Base-by-base conservation (phyloP, 2,797 vertebrate genomes). In the Sebastolobus alascanus region DNA sequence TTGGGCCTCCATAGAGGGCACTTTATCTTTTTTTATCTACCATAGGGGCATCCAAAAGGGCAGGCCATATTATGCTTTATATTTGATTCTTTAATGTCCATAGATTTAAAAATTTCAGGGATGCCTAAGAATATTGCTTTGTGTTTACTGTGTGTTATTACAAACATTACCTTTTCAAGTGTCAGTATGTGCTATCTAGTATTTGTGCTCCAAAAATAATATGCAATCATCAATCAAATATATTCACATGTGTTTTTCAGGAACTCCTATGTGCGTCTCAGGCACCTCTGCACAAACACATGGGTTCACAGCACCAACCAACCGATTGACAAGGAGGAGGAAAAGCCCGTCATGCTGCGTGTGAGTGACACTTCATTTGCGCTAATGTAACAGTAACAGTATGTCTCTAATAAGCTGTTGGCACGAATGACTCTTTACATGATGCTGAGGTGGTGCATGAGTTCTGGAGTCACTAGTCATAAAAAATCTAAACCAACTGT, bases 221-320 rank as follows among this genome's bases (percentile, higher is more conserved):
- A 31, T 35, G 2, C 12, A 58, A n/a, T 35, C 65, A 50, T 43
- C 2, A 58, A 66, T 37, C 18, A 4, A 12, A 59, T 20, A 43
- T 22, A 4, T 43, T n/a, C 14, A 80, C 55, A 68, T 90, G 22
- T 80, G 12, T 71, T 88, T 46, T 88, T 31, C 87, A 99, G 98
- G 90, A 99, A 99, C 93, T 99, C 99, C 0, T 99, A 99, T 0
- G 99, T 99, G 61, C 96, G 99, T 20, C 98, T 99, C 65, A 91
- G 99, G 74, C 98, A 99, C 87, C 95, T 99, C 35, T 99, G 99
- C 89, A 99, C 99, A 18, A 99, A 99, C 92, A 99, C 99, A 1
- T 99, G 99, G 99, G 97, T 99, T 72, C 99, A 99, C 86, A 99
- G 99, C 94, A 99, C 99, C 80, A 99, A 99, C 90, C 98, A 98